A percentile compares a stretch with the other conserved stretches of the same genome.
Conservation (phyloP, 2,888 invertebrate genomes). For the Athalia circularis region DNA sequence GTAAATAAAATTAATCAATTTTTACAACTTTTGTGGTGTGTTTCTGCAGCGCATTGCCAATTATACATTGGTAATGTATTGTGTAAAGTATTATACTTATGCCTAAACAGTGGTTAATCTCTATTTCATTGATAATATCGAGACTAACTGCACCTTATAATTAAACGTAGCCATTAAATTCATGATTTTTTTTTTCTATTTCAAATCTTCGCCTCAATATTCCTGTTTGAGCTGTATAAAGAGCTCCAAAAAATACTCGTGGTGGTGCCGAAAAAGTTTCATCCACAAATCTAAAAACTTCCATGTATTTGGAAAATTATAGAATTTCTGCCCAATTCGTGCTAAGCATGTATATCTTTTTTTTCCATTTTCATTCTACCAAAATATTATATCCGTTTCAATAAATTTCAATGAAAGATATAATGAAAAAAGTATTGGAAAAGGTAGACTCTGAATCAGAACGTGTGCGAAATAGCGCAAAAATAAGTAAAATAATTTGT, state of each 20-base stretch:
- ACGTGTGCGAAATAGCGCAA: background rate
- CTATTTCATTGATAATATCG: too few relatives aligned
- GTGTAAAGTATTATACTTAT: too few relatives aligned
- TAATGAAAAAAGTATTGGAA: too few relatives aligned
- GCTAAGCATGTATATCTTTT: constrained; percentile 2
- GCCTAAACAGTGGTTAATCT: too few relatives aligned
- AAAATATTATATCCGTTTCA: background rate
- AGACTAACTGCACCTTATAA: too few relatives aligned
- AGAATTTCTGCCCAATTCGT: constrained; percentile 23
- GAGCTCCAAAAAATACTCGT: background rate
- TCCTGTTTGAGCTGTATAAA: background rate
- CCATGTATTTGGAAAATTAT: constrained; percentile 6
- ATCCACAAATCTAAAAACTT: constrained; percentile 7
- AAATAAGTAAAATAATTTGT: constrained; percentile 29
- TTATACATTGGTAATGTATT: too few relatives aligned
- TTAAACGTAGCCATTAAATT: background rate
- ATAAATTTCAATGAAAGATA: background rate
- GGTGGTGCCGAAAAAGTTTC: background rate
- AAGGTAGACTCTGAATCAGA: background rate
- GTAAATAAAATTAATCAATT: too few relatives aligned
- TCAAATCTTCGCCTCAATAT: too few relatives aligned
- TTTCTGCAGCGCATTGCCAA: too few relatives aligned
- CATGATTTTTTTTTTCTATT: background rate
- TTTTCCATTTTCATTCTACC: background rate
- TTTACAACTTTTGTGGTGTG: too few relatives aligned